Percentiles rank a stretch among this genome's conserved stretches.
These are phyloP conservation scores for Mesoclemmys tuberculata DNA, from an alignment of 2,113 vertebrate genomes.

Conservation along the genomic window DNA sequence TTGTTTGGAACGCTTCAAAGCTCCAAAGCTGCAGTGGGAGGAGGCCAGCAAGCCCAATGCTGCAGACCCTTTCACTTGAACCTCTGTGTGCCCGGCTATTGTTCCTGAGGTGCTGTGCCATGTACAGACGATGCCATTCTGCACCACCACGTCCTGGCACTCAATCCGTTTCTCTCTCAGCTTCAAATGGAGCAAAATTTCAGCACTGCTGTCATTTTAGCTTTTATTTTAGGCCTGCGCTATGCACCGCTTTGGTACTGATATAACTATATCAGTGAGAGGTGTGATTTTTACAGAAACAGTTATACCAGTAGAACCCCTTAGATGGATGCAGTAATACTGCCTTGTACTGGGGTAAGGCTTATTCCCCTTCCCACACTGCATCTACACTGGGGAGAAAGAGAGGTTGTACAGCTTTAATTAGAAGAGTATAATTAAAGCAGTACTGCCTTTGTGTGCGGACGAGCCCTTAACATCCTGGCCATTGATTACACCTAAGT, in stretches of 20 bases:
- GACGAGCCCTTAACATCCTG: slow-evolving; percentile 61
- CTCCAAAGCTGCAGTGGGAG: fast-evolving
- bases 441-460: slow-evolving; percentile 48
- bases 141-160: fast-evolving
- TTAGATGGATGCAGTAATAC: neutral
- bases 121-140: fast-evolving
- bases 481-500: slow-evolving; percentile 39
- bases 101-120: neutral
- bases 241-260: neutral
- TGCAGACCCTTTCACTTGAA: neutral
- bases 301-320: neutral
- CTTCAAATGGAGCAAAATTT: neutral
- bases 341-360: neutral
- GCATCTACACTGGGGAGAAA: neutral
- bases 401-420: slow-evolving; percentile 21
- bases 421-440: slow-evolving; percentile 46
- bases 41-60: fast-evolving
- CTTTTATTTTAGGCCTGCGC: fast-evolving
- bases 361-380: neutral
- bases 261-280: neutral
- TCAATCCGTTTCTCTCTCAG: neutral
- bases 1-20: neutral
- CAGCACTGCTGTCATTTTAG: neutral
- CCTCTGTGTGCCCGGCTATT: fast-evolving
- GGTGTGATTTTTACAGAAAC: neutral